phyloP scores from a whole-genome alignment of 2,113 vertebrate genomes.

The Mellivora capensis region DNA sequence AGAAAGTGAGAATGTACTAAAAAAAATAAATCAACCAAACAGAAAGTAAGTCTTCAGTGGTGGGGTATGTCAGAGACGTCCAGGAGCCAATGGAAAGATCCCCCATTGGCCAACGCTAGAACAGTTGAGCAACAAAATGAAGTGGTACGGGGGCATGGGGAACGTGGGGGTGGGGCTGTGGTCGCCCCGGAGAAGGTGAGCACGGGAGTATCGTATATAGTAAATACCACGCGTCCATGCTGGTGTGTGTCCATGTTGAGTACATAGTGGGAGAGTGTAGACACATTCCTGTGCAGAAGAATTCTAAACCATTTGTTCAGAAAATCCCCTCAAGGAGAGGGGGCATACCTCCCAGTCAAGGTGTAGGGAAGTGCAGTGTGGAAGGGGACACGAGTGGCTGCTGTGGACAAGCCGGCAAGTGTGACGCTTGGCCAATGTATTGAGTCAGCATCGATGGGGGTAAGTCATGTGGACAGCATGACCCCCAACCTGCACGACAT shows the following conservation, averaged over 20 bases:
- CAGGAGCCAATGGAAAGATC: background rate
- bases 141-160: no score
- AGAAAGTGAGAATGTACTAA: background rate
- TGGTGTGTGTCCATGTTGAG: accelerated
- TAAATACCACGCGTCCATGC: accelerated
- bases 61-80: accelerated
- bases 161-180: no score
- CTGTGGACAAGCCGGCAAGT: accelerated
- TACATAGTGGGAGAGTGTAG: no score
- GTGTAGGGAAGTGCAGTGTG: accelerated
- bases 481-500: accelerated
- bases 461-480: accelerated
- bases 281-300: background rate
- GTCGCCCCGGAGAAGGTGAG: no score
- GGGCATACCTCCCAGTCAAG: accelerated
- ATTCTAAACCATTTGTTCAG: no score
- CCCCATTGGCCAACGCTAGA: background rate
- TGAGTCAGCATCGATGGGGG: accelerated
- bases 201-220: background rate
- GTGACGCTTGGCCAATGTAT: accelerated
- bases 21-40: background rate
- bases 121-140: background rate
- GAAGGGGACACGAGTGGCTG: accelerated
- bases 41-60: background rate
- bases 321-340: background rate